Conservation (phyloP, 2,113 vertebrate species). For the Perognathus longimembris region DNA sequence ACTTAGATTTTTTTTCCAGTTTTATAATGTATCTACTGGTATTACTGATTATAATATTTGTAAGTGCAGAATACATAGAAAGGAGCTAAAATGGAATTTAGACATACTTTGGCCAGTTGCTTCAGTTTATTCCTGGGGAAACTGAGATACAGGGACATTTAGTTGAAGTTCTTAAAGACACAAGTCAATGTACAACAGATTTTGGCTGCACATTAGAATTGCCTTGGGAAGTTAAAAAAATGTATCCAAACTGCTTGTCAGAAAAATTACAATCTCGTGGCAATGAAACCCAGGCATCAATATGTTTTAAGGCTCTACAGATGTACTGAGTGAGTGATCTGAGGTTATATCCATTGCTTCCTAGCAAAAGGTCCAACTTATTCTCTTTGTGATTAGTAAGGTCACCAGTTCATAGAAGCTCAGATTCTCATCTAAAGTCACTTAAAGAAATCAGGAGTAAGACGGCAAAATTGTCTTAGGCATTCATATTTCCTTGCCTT, state of each 20-base stretch:
- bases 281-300: not conserved
- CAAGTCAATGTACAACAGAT: not conserved
- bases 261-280: not conserved
- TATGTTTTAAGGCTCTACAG: not conserved
- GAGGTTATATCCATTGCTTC: not conserved
- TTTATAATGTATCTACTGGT: not conserved
- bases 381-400: not conserved
- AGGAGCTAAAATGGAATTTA: not conserved
- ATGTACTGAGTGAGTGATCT: not conserved
- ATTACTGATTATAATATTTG: not conserved
- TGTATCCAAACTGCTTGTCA: not conserved
- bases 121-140: not conserved
- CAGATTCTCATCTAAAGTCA: not conserved
- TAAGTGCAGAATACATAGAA: not conserved
- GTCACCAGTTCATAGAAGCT: slow-evolving; percentile 6
- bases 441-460: slow-evolving; percentile 16
- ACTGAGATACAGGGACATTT: not conserved
- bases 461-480: not conserved
- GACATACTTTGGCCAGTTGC: not conserved
- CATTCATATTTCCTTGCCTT: not conserved
- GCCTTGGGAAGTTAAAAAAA: not conserved
- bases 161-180: slow-evolving; percentile 8
- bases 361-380: not conserved
- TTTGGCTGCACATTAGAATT: slow-evolving; percentile 12
- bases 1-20: not conserved